Evolutionary conservation across 2,113 vertebrate genomes (phyloP).

Genomic region (Pavo muticus): DNA sequence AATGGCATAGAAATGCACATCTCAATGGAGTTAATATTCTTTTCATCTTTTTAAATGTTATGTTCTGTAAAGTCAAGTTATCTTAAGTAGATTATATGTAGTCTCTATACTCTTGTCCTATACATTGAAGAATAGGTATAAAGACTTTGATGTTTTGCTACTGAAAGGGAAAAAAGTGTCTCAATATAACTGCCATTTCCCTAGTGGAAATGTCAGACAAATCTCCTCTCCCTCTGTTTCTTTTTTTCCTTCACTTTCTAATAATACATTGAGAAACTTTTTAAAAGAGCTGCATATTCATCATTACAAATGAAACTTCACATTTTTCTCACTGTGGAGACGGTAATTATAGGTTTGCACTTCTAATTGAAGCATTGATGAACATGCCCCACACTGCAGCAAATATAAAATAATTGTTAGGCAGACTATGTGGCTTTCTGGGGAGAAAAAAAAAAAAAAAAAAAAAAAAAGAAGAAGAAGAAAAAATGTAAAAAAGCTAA

Average conservation of each 20-base stretch:
- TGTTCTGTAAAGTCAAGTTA: not conserved
- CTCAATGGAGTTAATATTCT: not conserved
- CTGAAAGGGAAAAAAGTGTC: conserved; percentile 24
- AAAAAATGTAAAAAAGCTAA: not conserved
- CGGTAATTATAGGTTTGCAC: conserved; percentile 54
- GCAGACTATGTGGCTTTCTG: not conserved
- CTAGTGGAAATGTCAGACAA: conserved; percentile 36
- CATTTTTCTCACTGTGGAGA: conserved; percentile 33
- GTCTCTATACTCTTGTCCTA: not conserved
- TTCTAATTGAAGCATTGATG: conserved; percentile 58
- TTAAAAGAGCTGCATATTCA: conserved; percentile 38
- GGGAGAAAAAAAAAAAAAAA: not conserved
- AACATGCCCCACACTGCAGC: conserved; percentile 6
- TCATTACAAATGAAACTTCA: conserved; percentile 53
- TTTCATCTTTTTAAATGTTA: not conserved
- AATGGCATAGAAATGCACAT: not conserved
- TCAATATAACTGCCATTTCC: conserved; percentile 29
- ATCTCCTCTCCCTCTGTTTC: conserved; percentile 19
- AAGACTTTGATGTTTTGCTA: conserved; percentile 13
- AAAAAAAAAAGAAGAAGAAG: not conserved
- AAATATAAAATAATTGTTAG: conserved; percentile 61
- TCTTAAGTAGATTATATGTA: not conserved
- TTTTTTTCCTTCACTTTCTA: conserved; percentile 55
- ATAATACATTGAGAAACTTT: conserved; percentile 58
- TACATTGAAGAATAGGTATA: conserved; percentile 13